Base-by-base conservation (phyloP, 2,113 vertebrate species). In the Hemichromis elongatus region DNA sequence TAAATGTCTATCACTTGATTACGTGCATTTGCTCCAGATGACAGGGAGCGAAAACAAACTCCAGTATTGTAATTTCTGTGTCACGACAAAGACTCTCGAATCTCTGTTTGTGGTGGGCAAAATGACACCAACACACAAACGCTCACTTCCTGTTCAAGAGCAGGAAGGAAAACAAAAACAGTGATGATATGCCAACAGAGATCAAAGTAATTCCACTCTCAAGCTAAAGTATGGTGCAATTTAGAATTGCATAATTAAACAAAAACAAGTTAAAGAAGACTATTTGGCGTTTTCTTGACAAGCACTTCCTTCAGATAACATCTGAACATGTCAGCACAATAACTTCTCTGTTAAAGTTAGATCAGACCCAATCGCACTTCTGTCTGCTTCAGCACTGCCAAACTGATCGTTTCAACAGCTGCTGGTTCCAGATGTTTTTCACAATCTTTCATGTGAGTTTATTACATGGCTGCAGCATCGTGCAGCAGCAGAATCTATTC, bases 101-200 rank as follows among this genome's bases (percentile, higher is more conserved):
- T 77, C 52, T 70, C 24, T 40, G 61, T 54, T 84, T 77, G 40
- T 14, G 28, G 12, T 37, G 33, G 35, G 42, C 19, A 66, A 83
- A 57, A 79, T 13, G 13, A 63, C 45, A 66, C 12, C 19, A 33
- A 50, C 70, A 61, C 57, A n/a, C 14, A 84, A 81, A 50, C 26
- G 56, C 68, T 24, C 33, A 47, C 42, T 85, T 92, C 84, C 83
- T 88, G 63, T 86, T 89, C 59, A 52, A 70, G 47, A 55, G 52
- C 37, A 75, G 52, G 13, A 52, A 52, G 18, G 50, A 61, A 66
- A 87, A 80, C 28, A 78, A 80, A 68, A 26, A 59, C 2, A 24
- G 18, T 40, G 40, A 73, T 35, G 40, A 61, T 45, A 81, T 7
- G 21, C 21, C 1, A 8, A 9, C 66, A 61, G 52, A 59, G 26